Evolutionary conservation across 2,888 invertebrate species (phyloP), one percentile per base, ranked within the genome.

Genomic region (Coremacera marginata): DNA sequence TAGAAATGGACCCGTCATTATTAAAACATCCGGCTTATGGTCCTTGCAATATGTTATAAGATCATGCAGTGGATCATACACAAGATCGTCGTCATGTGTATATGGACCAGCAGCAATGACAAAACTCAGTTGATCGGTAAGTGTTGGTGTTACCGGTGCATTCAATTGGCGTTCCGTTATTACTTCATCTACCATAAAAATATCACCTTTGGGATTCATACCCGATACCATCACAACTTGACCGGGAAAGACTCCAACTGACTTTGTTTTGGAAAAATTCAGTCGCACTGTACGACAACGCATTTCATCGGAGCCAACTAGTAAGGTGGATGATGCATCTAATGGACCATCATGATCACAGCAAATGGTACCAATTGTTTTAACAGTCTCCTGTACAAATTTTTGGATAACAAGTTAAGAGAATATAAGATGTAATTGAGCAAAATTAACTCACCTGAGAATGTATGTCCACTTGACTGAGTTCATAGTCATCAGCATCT

Each of bases 1-100:
- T 73, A 97, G 87, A 87, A 97, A 95, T 0, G 98, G 97, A 0
- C 98, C 98, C 14, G 94, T 92, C 83, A 98, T 90, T 79, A 98
- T 92, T 55, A 95, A 91, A 25, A 97, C 90, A 87, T 98, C 94
- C 0, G 98, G 98, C 82, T 92, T 91, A 80, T 94, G 91, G 16
- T 92, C 90, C 76, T 89, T 90, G 0, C 96, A 92, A 84, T 94
- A 93, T 19, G 91, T 86, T 11, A 96, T 89, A 27, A 98, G 90
- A 84, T 96, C 96, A 83, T 93, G 92, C 52, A 98, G 89, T 0
- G 97, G 96, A 84, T 96, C 94, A 86, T 95, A 97, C 0, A 91
- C 89, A 76, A 96, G 88, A 86, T 94, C 94, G 84, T 95, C 94
- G 2, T 92, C 91, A 4, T 94, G 91, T 0, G 96, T 95, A 86